Base-by-base conservation (phyloP, 2,888 invertebrate species). In the Pantelozetes paolii region DNA sequence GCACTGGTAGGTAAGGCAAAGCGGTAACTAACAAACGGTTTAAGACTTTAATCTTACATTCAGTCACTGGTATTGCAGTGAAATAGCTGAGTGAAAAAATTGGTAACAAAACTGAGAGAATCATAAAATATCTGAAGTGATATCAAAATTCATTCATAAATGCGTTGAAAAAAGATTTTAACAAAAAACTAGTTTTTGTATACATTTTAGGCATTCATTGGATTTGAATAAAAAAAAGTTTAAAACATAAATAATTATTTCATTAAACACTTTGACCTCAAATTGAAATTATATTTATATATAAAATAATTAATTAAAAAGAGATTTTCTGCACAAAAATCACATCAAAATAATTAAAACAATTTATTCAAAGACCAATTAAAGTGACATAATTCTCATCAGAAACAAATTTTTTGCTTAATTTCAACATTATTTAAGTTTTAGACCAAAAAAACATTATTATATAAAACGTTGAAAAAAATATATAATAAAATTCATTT, bases 61-160 rank as follows among this genome's bases (percentile, higher is more conserved):
- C 13, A 54, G 45, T 9, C 45, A 45, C 15, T 15, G 45, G 45
- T 45, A 45, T 9, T 54, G n/a, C 2, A 54, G 26, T 54, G 1
- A 54, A 54, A 48, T 48, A 54, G 54, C 20, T 54, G 20, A 23
- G 54, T 26, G 20, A 30, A 62, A 62, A 59, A 32, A 62, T 32
- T 18, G 57, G n/a, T 62, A 62, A 62, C 67, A 42, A 42, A 67
- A 67, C 59, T 67, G 64, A 64, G 32, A 20, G 64, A 32, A 3
- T 20, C 13, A 36, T 9, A 64, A 36, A 20, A 11, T 36, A 36
- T 8, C 15, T 42, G 23, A 67, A 20, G 18, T 20, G 40, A 18
- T 18, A 67, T 67, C 1, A 20, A n/a, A n/a, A 40, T 67, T 67
- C 67, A 67, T 67, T 67, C 67, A 67, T 42, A 67, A 67, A 67